A percentile compares a stretch with the other conserved stretches of the same genome.
These are phyloP conservation scores for Pollachius pollachius DNA, from an alignment of 2,113 vertebrate genomes.

Conservation along the genomic window DNA sequence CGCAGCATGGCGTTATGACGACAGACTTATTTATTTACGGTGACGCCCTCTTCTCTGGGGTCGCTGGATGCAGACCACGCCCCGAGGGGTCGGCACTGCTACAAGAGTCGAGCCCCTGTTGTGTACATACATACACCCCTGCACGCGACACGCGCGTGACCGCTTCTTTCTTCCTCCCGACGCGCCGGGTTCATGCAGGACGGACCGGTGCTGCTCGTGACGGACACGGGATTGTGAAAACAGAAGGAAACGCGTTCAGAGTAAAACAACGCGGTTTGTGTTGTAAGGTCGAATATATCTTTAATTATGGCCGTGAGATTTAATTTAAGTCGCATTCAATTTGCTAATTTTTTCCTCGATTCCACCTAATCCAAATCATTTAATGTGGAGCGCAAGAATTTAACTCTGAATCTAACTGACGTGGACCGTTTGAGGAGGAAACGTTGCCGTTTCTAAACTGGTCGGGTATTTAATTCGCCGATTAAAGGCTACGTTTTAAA, in stretches of 20 bases:
- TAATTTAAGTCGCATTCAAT: no score
- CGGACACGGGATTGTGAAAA: constrained; percentile 33
- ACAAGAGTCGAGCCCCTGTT: constrained; percentile 62
- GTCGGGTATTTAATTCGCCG: no score
- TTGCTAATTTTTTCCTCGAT: no score
- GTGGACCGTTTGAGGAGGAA: no score
- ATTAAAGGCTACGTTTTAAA: no score
- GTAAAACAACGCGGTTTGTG: neutral
- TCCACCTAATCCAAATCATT: no score
- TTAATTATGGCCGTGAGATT: no score
- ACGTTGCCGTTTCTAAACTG: no score
- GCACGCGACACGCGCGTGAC: constrained; percentile 74
- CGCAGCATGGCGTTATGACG: no score
- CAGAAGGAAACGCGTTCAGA: constrained; percentile 1
- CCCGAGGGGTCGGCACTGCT: constrained; percentile 59
- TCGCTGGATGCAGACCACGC: constrained; percentile 65
- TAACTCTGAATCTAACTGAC: no score
- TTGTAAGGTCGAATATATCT: no score
- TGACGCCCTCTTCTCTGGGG: constrained; percentile 9
- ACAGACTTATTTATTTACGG: neutral
- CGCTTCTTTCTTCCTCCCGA: constrained; percentile 4
- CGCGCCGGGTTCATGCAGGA: neutral
- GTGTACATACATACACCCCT: constrained; percentile 46
- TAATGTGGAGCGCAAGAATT: no score
- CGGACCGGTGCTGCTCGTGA: constrained; percentile 1